Evolutionary conservation across 1,140 invertebrate genomes (phyloP).

Genomic region (Calliphora vicina): DNA sequence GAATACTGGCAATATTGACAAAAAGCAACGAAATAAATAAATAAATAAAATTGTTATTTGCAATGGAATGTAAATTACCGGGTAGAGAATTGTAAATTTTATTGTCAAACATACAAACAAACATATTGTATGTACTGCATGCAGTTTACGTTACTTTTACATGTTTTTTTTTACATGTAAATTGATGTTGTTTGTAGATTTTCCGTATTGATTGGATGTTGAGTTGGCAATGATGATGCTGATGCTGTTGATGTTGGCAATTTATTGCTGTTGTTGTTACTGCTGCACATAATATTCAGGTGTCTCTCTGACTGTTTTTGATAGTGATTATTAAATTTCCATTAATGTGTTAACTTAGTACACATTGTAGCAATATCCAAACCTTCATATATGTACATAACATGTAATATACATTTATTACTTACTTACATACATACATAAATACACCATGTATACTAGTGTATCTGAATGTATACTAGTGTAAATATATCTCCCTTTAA

Average conservation of each 20-base stretch:
- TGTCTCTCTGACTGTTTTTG: conserved; percentile 9
- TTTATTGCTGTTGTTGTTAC: not conserved
- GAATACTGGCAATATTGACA: conserved; percentile 5
- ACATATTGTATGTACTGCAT: too few relatives aligned
- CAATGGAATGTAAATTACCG: conserved; percentile 28
- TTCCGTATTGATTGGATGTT: not conserved
- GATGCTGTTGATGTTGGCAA: not conserved
- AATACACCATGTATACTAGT: not conserved
- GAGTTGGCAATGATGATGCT: conserved; percentile 2
- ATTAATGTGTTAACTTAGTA: conserved; percentile 26
- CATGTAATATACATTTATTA: not conserved
- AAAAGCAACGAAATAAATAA: not conserved
- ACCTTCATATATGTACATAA: not conserved
- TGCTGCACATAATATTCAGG: not conserved
- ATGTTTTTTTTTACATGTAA: too few relatives aligned
- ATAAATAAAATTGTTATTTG: conserved; percentile 9
- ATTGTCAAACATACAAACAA: not conserved
- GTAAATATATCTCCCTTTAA: not conserved
- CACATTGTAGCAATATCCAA: not conserved
- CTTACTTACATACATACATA: not conserved
- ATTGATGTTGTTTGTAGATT: too few relatives aligned
- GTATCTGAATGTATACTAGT: not conserved
- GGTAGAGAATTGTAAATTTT: not conserved
- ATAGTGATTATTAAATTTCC: conserved; percentile 28
- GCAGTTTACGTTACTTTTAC: too few relatives aligned